Percentiles rank a stretch among this genome's conserved stretches.
Conservation (phyloP, 2,797 vertebrate species). For the Acrossocheilus wenchowensis region DNA sequence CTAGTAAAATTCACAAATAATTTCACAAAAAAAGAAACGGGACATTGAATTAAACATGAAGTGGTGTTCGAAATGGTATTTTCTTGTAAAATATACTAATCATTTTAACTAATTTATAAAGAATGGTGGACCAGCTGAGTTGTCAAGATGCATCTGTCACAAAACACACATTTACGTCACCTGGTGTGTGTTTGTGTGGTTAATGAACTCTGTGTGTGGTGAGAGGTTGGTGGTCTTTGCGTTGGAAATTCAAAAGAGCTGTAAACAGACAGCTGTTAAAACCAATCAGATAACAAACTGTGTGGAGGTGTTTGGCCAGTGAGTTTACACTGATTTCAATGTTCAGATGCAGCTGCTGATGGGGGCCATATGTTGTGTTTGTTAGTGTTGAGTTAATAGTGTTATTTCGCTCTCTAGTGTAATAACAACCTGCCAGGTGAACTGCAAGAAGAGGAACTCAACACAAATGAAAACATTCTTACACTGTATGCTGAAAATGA, state of each 20-base stretch:
- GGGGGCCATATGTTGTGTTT: slow-evolving; percentile 34
- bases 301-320: slow-evolving; percentile 23
- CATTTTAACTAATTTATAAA: background rate
- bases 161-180: slow-evolving; percentile 14
- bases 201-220: slow-evolving; percentile 41
- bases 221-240: slow-evolving; percentile 39
- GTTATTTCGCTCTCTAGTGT: background rate
- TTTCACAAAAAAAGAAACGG: background rate
- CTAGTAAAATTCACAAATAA: background rate
- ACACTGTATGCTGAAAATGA: background rate
- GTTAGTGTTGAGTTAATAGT: background rate
- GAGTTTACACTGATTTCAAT: slow-evolving; percentile 14
- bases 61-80: background rate
- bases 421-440: slow-evolving; percentile 17
- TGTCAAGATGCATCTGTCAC: slow-evolving; percentile 8
- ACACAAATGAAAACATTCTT: background rate
- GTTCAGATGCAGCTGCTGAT: slow-evolving; percentile 11
- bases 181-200: slow-evolving; percentile 43
- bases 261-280: slow-evolving; percentile 49
- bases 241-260: slow-evolving; percentile 16
- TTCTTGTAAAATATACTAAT: background rate
- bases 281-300: slow-evolving; percentile 34
- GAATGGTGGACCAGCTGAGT: background rate
- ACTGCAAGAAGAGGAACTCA: background rate
- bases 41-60: background rate